Percentiles rank a stretch among this genome's conserved stretches.
phyloP scores from a whole-genome alignment of 2,888 invertebrate genomes.

The Cantharis rufa region DNA sequence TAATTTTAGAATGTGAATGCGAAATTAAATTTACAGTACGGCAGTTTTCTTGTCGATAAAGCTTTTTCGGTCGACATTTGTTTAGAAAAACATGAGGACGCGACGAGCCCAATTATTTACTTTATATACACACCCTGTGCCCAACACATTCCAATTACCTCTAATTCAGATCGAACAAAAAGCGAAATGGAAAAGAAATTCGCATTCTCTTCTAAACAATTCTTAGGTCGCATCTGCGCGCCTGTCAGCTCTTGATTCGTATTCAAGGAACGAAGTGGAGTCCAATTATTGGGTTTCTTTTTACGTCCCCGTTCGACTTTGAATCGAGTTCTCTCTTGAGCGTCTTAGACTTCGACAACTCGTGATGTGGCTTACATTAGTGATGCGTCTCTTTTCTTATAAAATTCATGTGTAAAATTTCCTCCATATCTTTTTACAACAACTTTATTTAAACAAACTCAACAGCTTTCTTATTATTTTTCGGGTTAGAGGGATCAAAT shows the following conservation, averaged over 20 bases:
- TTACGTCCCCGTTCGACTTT: slow-evolving; percentile 37
- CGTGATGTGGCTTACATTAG: slow-evolving; percentile 38
- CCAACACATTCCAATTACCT: slow-evolving; percentile 33
- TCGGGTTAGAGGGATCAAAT: background rate
- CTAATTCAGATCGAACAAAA: slow-evolving; percentile 33
- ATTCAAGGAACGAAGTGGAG: slow-evolving; percentile 45
- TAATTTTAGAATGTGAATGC: slow-evolving; percentile 16
- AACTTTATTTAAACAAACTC: background rate
- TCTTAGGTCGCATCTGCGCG: slow-evolving; percentile 42
- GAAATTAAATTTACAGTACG: background rate
- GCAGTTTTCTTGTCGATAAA: background rate
- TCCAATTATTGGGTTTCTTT: slow-evolving; percentile 48
- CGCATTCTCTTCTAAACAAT: slow-evolving; percentile 41
- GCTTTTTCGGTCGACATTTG: background rate
- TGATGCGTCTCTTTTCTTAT: slow-evolving; percentile 16
- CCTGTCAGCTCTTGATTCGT: slow-evolving; percentile 44
- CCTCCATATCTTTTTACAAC: slow-evolving; percentile 13
- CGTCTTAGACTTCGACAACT: slow-evolving; percentile 37
- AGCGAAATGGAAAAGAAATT: slow-evolving; percentile 36
- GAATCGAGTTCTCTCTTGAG: slow-evolving; percentile 31
- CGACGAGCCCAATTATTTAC: slow-evolving; percentile 23
- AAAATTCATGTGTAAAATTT: slow-evolving; percentile 26
- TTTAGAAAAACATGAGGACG: slow-evolving; percentile 4
- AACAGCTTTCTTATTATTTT: background rate
- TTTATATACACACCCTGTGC: slow-evolving; percentile 17